Percentiles rank a stretch among this genome's conserved stretches.
phyloP scores from a whole-genome alignment of 2,888 invertebrate species.

The Notodonta ziczac region DNA sequence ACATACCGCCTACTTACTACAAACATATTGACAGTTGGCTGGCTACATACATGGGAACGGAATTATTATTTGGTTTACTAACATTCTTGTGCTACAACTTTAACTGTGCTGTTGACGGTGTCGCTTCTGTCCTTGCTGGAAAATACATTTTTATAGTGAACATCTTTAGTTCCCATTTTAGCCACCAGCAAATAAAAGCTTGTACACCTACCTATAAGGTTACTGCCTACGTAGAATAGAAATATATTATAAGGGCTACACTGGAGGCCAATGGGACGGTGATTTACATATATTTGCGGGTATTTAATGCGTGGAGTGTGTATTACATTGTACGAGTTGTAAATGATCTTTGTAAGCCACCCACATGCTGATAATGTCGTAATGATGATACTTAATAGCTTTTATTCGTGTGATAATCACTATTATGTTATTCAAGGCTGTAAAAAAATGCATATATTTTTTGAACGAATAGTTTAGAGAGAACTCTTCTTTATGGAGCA shows the following conservation, averaged over 20 bases:
- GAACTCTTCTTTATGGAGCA: no score
- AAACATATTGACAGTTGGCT: neutral
- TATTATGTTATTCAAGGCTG: neutral
- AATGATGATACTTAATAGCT: neutral
- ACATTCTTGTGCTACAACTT: conserved; percentile 16
- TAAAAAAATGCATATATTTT: neutral
- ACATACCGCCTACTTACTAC: conserved; percentile 4
- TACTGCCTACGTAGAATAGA: conserved; percentile 4
- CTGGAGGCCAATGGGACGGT: conserved; percentile 29
- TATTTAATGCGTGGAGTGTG: conserved; percentile 13
- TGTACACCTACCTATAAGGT: neutral
- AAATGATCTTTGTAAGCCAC: neutral
- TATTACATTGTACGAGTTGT: conserved; percentile 1
- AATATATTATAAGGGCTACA: conserved; percentile 19
- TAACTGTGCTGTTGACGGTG: neutral
- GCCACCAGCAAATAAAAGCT: neutral
- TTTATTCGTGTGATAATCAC: neutral
- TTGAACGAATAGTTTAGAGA: no score
- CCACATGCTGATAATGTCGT: neutral
- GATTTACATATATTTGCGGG: conserved; percentile 31
- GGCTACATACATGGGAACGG: neutral
- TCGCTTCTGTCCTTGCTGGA: neutral
- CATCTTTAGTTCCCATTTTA: neutral
- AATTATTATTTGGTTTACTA: conserved; percentile 20
- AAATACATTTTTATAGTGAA: neutral